Base-by-base conservation (phyloP, 2,888 invertebrate species). In the Euspilapteryx auroguttella region DNA sequence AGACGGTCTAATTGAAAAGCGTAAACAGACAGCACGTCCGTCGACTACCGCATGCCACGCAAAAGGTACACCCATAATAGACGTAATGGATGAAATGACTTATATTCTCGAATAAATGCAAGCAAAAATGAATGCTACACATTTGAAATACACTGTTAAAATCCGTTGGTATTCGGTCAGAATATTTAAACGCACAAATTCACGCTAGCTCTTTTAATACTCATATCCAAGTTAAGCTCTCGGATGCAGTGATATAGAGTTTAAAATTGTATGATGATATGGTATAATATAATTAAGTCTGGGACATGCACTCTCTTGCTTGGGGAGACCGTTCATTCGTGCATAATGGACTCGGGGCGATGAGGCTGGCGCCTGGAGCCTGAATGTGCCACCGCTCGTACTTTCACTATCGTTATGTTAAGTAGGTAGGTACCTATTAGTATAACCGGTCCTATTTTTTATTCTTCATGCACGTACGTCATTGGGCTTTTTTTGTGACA, bases 321-420 rank as follows among this genome's bases (percentile, higher is more conserved):
- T n/a, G 69, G 59, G 68, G 59, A 59, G 66, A 59, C 53, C 65
- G 66, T 51, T 73, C 64, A 69, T 69, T 73, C 69, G 71, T 71
- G 71, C 69, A 66, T 75, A 75, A 73, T 73, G 65, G 64, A 57
- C 64, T 61, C 50, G 47, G 58, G 53, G 65, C 56, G 51, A 51
- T 51, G 55, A 57, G 56, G 44, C 64, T 56, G 62, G 59, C 53
- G 62, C 62, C 62, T 68, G 20, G 23, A 31, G 68, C 68, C 69
- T 68, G 71, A 73, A 69, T 61, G 64, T 61, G 56, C 17, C 17
- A 17, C 17, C n/a, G 57, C 46, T 48, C 49, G 41, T n/a, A 71
- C 75, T 75, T 75, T 75, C 75, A 73, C 75, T 73, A 54, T 71
- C 66, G 47, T 43, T 55, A 35, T n/a, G n/a, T n/a, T n/a, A n/a